Base-by-base conservation (phyloP, 2,888 invertebrate genomes). In the Pyrocoelia pectoralis region DNA sequence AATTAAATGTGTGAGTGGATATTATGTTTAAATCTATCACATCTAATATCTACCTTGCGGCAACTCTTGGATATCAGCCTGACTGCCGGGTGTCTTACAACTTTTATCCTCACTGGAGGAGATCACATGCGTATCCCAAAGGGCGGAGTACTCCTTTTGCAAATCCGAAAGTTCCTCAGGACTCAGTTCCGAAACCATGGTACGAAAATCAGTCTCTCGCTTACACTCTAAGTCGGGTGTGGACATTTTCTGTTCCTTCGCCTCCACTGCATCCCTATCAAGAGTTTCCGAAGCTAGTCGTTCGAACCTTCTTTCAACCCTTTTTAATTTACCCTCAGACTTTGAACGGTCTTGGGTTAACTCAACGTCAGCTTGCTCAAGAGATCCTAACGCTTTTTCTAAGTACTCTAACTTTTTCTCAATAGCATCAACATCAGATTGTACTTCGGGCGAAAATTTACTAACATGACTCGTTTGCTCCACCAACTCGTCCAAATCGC, bases 251-350 rank as follows among this genome's bases (percentile, higher is more conserved):
- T 72, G 68, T 41, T 63, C 68, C 71, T 78, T 76, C 10, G 75
- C 77, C 18, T 75, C 76, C 51, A 56, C 60, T 28, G 63, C 67
- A 49, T 80, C 80, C 61, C 75, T 75, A 51, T 82, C 82, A 59
- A 83, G 70, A 13, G 79, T 79, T 72, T 84, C 80, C 10, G 84
- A 84, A 41, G 84, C 83, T 82, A 84, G 82, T 70, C 83, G 73
- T 73, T 84, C 84, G 74, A 84, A 84, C 73, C 82, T 81, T 58
- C 83, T 77, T 70, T 84, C 84, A 52, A 84, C 82, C 64, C 82
- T 75, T 64, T 77, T 77, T 46, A 83, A 72, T 75, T 83, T 83
- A 61, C 76, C 77, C 66, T 82, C 81, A 9, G 66, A 68, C 70
- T 76, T 76, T 6, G 73, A 70, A 1, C 29, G 19, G 19, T 65